Base-by-base conservation (phyloP, 2,113 vertebrate genomes). In the Dasypus novemcinctus region DNA sequence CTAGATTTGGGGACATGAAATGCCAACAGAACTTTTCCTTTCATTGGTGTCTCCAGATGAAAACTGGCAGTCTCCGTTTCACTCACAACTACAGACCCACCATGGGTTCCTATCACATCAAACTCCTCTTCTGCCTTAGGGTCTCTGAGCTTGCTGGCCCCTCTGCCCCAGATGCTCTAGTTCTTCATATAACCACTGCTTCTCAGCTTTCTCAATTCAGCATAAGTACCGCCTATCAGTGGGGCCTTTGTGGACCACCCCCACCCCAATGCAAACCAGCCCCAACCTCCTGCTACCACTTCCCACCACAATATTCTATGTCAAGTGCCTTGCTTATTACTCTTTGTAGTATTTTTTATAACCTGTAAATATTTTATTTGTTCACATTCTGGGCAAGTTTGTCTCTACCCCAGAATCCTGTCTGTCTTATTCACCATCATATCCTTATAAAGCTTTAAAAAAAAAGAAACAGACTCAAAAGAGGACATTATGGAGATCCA, bases 401-500 rank as follows among this genome's bases (percentile, higher is more conserved):
- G 49, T 85, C 38, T 52, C 61, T 8, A 72, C 68, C 36, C 64
- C 72, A 31, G 43, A 90, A 64, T 54, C 78, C 68, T 1, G 21
- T 64, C 68, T 1, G 21, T 64, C n/a, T 78, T 64, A 71, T 11
- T 74, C 59, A 61, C 46, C 46, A 66, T 23, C 27, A 59, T 12
- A 52, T n/a, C 31, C 78, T 91, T n/a, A n/a, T n/a, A n/a, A n/a
- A n/a, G n/a, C 46, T 49, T 49, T 49, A 49, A 49, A 49, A 49
- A 49, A 49, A 49, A 46, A 94, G 88, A 97, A 96, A 93, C 36
- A 61, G 75, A 71, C 76, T 90, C 93, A 91, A 91, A 95, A 95
- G 64, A 41, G 74, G 69, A 61, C 66, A 89, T 91, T 88, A 66
- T 14, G 63, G 82, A 89, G 72, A 86, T 96, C 79, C 54, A 2